Evolutionary conservation across 1,140 invertebrate genomes (phyloP).

Genomic region (Psix sp.): DNA sequence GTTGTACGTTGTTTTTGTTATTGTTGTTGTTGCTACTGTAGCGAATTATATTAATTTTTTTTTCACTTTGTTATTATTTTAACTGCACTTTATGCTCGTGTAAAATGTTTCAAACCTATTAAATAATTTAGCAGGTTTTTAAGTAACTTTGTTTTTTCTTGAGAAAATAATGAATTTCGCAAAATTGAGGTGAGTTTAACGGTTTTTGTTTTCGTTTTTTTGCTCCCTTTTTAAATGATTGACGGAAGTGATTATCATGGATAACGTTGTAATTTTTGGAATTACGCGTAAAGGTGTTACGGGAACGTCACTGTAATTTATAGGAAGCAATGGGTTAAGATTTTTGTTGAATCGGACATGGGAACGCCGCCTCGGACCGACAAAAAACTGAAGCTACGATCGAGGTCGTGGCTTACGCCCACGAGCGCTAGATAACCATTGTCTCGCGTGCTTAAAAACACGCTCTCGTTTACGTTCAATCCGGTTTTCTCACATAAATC

Average conservation of each 20-base stretch:
- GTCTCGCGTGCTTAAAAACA: slow-evolving; percentile 67
- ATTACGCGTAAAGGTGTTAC: slow-evolving; percentile 57
- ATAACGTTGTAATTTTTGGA: slow-evolving; percentile 38
- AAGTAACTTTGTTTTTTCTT: no score
- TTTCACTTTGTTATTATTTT: no score
- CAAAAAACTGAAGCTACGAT: slow-evolving; percentile 70
- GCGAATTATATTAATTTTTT: no score
- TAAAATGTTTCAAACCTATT: no score
- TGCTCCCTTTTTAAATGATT: no score
- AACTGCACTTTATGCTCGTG: no score
- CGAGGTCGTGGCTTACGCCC: slow-evolving; percentile 71
- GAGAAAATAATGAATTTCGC: no score
- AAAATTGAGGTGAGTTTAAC: no score
- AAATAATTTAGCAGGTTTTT: no score
- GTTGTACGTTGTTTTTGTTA: no score
- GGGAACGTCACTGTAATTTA: slow-evolving; percentile 69
- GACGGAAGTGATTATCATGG: slow-evolving; percentile 8
- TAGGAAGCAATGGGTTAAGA: slow-evolving; percentile 65
- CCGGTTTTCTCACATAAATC: slow-evolving; percentile 71
- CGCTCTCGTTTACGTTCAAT: slow-evolving; percentile 66
- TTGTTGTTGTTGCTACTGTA: no score
- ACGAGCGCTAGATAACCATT: slow-evolving; percentile 70
- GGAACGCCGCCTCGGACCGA: slow-evolving; percentile 63
- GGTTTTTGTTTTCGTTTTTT: no score
- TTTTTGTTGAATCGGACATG: slow-evolving; percentile 71